phyloP scores from a whole-genome alignment of 2,113 vertebrate genomes.

The Alethe diademata region DNA sequence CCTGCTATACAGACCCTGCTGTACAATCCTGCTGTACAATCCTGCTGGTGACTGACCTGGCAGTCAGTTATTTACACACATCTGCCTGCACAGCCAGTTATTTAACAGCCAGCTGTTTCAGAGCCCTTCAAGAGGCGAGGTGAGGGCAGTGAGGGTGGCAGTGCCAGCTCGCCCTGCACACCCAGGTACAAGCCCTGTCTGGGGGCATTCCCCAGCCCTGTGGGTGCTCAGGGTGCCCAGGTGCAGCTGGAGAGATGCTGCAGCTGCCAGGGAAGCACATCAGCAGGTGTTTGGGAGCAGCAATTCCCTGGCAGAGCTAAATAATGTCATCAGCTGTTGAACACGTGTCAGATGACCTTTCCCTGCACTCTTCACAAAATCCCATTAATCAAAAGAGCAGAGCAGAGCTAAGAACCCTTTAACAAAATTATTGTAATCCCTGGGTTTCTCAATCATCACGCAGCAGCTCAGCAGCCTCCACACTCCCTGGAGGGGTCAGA shows the following conservation, averaged over 20 bases:
- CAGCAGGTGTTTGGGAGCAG: not conserved
- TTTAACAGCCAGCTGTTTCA: not conserved
- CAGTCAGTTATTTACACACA: too few species aligned
- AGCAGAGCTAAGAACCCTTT: conserved; percentile 35
- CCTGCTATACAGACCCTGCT: too few species aligned
- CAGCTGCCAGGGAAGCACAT: not conserved
- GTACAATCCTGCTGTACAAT: too few species aligned
- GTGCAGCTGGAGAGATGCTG: not conserved
- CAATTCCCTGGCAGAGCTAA: conserved; percentile 4
- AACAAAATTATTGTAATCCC: conserved; percentile 52
- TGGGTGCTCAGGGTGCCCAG: fast-evolving
- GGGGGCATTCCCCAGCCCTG: fast-evolving
- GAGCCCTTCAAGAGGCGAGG: not conserved
- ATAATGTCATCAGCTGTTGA: conserved; percentile 20
- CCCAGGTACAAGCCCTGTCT: not conserved
- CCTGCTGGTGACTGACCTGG: not conserved
- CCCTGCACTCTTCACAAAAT: conserved; percentile 28
- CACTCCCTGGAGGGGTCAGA: not conserved
- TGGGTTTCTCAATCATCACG: conserved; percentile 3
- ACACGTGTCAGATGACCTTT: conserved; percentile 37
- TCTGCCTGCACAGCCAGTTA: fast-evolving
- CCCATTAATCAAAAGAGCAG: conserved; percentile 55
- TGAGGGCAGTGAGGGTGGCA: fast-evolving
- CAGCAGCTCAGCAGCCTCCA: not conserved
- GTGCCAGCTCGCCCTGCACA: not conserved